A percentile compares a stretch with the other conserved stretches of the same genome.
Evolutionary conservation across 2,113 vertebrate species (phyloP).

Genomic region (Etheostoma spectabile): DNA sequence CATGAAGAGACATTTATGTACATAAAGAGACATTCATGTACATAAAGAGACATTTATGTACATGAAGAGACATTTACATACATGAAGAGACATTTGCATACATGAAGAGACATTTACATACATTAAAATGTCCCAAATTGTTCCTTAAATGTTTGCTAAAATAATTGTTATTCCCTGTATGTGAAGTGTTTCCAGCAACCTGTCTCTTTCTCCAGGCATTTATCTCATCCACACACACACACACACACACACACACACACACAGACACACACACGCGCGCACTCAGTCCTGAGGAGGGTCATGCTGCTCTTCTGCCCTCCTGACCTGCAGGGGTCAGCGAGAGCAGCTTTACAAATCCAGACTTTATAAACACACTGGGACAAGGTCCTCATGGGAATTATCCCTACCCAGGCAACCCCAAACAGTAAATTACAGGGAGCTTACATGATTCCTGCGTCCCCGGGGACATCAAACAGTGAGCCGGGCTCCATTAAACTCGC

Average conservation of each 20-base stretch:
- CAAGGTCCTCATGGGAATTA: conserved; percentile 77
- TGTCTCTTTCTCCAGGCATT: background rate
- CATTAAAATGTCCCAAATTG: background rate
- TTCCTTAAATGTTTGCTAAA: background rate
- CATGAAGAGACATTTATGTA: too few relatives aligned
- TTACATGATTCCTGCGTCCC: conserved; percentile 67
- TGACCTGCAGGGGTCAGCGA: conserved; percentile 76
- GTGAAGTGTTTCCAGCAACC: background rate
- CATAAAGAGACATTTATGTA: too few relatives aligned
- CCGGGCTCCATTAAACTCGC: conserved; percentile 38
- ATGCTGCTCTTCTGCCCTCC: conserved; percentile 44
- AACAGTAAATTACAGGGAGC: conserved; percentile 76
- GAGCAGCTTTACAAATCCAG: conserved; percentile 75
- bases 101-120: background rate
- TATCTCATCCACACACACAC: conserved; percentile 14
- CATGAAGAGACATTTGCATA: too few relatives aligned
- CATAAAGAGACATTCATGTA: too few relatives aligned
- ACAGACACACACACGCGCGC: background rate
- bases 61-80: too few relatives aligned
- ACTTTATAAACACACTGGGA: conserved; percentile 71
- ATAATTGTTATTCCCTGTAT: background rate
- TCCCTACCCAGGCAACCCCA: conserved; percentile 71
- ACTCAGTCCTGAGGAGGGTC: conserved; percentile 42
- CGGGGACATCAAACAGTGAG: conserved; percentile 74
- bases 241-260: background rate